Conservation (phyloP, 1,140 invertebrate species). For the Lucilia cuprina region DNA sequence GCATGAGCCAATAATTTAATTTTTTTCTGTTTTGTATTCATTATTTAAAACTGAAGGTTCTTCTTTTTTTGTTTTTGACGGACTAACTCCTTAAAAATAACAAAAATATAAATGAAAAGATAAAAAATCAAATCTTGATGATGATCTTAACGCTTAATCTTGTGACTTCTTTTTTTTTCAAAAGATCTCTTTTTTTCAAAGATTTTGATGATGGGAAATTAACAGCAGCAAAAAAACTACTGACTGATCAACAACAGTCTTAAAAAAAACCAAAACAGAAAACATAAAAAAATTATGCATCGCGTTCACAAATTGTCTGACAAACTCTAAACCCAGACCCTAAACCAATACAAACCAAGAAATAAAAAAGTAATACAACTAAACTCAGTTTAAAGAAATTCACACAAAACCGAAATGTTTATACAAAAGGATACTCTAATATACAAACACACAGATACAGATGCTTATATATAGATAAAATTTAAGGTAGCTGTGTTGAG, state of each 20-base stretch:
- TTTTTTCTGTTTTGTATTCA: background rate
- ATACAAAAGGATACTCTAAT: too few species aligned
- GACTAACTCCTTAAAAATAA: background rate
- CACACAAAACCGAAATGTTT: background rate
- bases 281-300: background rate
- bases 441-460: too few species aligned
- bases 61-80: background rate
- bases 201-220: slow-evolving; percentile 14
- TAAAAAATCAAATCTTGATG: slow-evolving; percentile 8
- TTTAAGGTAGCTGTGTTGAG: too few species aligned
- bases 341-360: too few species aligned
- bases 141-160: slow-evolving; percentile 17
- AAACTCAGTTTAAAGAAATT: background rate
- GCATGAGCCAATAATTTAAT: background rate
- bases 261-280: background rate
- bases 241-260: background rate
- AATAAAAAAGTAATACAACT: too few species aligned
- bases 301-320: background rate
- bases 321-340: background rate
- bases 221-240: background rate
- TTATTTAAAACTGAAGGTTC: background rate
- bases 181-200: background rate
- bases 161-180: background rate
- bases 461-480: too few species aligned
- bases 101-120: background rate